Evolutionary conservation across 2,797 vertebrate genomes (phyloP).

Genomic region (Smutsia temminckii): DNA sequence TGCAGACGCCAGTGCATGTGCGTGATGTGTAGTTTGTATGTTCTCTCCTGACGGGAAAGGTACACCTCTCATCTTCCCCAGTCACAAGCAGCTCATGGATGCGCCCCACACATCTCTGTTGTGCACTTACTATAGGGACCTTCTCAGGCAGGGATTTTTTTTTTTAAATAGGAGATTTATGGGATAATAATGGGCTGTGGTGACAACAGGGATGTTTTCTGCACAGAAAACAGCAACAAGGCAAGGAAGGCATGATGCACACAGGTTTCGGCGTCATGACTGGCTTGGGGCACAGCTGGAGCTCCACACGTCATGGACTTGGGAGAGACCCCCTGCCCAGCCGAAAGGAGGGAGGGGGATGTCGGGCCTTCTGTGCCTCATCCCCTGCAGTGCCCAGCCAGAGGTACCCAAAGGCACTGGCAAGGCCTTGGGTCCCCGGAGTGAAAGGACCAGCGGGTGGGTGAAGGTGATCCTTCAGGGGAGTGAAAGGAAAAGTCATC

Average conservation of each 20-base stretch:
- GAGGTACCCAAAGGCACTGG: rapidly evolving
- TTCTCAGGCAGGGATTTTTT: rapidly evolving
- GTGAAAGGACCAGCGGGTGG: too few relatives aligned
- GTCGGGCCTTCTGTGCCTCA: rapidly evolving
- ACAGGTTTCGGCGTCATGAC: rapidly evolving
- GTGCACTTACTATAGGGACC: rapidly evolving
- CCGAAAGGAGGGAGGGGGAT: rapidly evolving
- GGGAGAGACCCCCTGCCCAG: rapidly evolving
- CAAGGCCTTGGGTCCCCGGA: background rate
- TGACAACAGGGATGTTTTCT: rapidly evolving
- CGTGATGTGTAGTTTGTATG: rapidly evolving
- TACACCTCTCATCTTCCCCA: rapidly evolving
- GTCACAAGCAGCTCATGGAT: rapidly evolving
- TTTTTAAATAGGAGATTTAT: too few relatives aligned
- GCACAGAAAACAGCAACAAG: too few relatives aligned
- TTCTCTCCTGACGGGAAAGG: rapidly evolving
- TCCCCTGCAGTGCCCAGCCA: rapidly evolving
- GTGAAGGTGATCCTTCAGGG: rapidly evolving
- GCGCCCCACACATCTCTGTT: rapidly evolving
- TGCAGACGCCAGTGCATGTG: rapidly evolving
- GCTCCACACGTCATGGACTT: background rate
- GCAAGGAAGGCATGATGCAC: background rate
- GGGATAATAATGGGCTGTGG: background rate
- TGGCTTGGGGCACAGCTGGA: rapidly evolving
- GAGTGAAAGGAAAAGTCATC: rapidly evolving